Conservation (phyloP, 2,113 vertebrate genomes). For the Tetrax tetrax region DNA sequence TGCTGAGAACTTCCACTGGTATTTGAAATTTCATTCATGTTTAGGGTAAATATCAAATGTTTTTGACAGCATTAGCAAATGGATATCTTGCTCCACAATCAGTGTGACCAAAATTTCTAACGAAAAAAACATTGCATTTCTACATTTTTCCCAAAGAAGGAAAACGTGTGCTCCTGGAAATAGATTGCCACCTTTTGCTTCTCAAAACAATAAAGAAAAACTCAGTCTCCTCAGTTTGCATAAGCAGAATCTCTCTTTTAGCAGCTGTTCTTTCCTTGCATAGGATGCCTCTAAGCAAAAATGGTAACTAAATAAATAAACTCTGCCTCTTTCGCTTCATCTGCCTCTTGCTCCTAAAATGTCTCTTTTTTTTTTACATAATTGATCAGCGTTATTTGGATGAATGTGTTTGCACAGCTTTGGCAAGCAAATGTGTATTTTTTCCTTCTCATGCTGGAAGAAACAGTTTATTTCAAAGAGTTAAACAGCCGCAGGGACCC, state of each 20-base stretch:
- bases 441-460: constrained; percentile 34
- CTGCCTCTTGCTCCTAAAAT: background rate
- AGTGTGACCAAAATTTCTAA: background rate
- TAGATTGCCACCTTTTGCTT: background rate
- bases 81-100: background rate
- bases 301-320: background rate
- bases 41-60: background rate
- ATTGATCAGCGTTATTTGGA: background rate
- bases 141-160: background rate
- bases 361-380: background rate
- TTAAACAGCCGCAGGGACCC: constrained; percentile 39
- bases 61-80: background rate
- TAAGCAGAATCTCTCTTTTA: background rate
- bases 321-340: background rate
- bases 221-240: background rate
- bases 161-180: background rate
- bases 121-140: background rate
- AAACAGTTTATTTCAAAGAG: constrained; percentile 54
- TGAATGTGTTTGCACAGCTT: constrained; percentile 52
- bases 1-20: background rate
- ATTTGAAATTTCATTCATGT: background rate
- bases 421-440: constrained; percentile 29
- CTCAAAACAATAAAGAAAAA: constrained; percentile 16
- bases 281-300: background rate
- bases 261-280: background rate